phyloP scores from a whole-genome alignment of 1,140 invertebrate genomes.

The Lamellibrachia luymesi region DNA sequence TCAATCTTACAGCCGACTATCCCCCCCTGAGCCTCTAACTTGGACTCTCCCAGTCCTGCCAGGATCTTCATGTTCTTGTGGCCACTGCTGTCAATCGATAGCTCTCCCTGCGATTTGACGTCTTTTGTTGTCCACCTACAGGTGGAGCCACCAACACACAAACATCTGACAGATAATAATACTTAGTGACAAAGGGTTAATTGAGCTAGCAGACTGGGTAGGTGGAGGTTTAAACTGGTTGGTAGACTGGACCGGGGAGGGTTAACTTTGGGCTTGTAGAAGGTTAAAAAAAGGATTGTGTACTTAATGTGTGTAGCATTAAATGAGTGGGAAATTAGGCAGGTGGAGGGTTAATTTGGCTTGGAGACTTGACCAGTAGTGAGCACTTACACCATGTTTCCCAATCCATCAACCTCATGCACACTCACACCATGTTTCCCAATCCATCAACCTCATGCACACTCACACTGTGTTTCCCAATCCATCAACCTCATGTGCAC shows the following conservation, averaged over 20 bases:
- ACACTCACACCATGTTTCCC: neutral
- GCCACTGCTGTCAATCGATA: slow-evolving; percentile 90
- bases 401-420: neutral
- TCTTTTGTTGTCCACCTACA: slow-evolving; percentile 84
- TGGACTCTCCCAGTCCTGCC: slow-evolving; percentile 82
- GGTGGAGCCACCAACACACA: neutral
- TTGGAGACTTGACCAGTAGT: neutral
- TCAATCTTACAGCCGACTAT: slow-evolving; percentile 94
- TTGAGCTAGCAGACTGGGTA: neutral
- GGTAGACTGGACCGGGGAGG: neutral
- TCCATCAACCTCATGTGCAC: neutral
- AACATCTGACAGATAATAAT: neutral
- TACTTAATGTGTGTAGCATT: neutral
- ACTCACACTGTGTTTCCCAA: neutral
- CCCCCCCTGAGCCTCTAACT: slow-evolving; percentile 90
- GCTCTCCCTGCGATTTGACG: slow-evolving; percentile 82
- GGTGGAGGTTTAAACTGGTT: neutral
- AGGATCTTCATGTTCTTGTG: slow-evolving; percentile 91
- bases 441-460: neutral
- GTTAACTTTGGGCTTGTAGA: too few species aligned
- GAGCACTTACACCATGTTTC: neutral
- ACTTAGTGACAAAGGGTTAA: neutral
- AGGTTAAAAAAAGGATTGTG: too few species aligned
- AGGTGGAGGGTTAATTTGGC: neutral
- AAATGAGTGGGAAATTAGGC: neutral